These are phyloP conservation scores for Germaria angustata DNA, from an alignment of 2,888 invertebrate genomes.

Conservation along the genomic window DNA sequence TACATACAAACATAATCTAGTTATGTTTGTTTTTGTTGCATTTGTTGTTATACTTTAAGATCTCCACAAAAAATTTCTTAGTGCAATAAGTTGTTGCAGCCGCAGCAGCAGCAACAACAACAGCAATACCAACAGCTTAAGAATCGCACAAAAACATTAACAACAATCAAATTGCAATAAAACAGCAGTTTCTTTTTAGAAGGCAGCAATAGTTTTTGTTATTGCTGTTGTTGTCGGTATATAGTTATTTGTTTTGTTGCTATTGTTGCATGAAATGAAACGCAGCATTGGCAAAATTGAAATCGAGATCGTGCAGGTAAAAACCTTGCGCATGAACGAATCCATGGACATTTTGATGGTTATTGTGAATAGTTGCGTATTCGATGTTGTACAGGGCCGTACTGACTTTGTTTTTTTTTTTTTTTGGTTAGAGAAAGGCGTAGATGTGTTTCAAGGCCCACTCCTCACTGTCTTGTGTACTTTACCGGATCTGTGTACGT, in stretches of 20 bases:
- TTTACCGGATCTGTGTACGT: constrained; percentile 2
- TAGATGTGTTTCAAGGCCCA: constrained; percentile 38
- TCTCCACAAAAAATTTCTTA: background rate
- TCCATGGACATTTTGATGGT: constrained; percentile 75
- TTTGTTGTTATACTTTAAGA: constrained; percentile 36
- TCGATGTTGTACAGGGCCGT: constrained; percentile 46
- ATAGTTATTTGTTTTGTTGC: constrained; percentile 17
- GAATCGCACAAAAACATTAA: constrained; percentile 9
- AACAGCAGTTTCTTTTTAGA: constrained; percentile 39
- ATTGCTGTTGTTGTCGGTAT: constrained; percentile 24
- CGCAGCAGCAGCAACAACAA: too few relatives aligned
- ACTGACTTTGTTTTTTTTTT: constrained; percentile 42
- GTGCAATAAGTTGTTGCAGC: constrained; percentile 33
- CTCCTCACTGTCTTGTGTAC: background rate
- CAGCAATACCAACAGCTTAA: constrained; percentile 27
- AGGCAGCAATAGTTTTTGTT: constrained; percentile 30
- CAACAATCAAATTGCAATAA: constrained; percentile 36
- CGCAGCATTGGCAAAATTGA: constrained; percentile 56
- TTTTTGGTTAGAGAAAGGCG: constrained; percentile 28
- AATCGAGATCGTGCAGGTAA: constrained; percentile 68
- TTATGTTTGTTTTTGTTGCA: constrained; percentile 40
- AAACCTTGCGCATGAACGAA: constrained; percentile 79
- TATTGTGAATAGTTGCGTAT: constrained; percentile 51
- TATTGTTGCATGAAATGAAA: constrained; percentile 49
- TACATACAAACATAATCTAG: constrained; percentile 44